These are phyloP conservation scores for Melanotaenia nigrans DNA, from an alignment of 2,797 vertebrate genomes.

Conservation along the genomic window DNA sequence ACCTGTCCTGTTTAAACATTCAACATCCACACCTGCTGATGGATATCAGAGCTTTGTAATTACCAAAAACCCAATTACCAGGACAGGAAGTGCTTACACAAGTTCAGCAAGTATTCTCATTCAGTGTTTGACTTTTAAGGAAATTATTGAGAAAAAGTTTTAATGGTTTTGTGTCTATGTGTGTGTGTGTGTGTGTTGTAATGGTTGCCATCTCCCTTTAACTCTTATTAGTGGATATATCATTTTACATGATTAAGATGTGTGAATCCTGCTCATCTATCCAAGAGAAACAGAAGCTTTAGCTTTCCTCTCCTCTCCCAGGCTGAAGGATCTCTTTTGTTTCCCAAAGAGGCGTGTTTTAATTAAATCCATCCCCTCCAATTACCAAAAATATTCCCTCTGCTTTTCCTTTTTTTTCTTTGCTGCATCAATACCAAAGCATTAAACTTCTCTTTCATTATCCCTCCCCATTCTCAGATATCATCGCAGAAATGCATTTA, in stretches of 20 bases:
- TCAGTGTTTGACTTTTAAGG: conserved; percentile 35
- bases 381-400: conserved; percentile 36
- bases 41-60: conserved; percentile 57
- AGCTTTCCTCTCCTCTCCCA: conserved; percentile 26
- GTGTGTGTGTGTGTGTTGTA: conserved; percentile 23
- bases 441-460: conserved; percentile 19
- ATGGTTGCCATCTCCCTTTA: neutral
- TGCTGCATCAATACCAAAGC: neutral
- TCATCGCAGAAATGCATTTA: conserved; percentile 24
- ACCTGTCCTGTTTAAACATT: conserved; percentile 69
- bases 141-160: conserved; percentile 49
- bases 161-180: conserved; percentile 21
- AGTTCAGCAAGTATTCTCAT: conserved; percentile 5
- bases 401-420: conserved; percentile 19
- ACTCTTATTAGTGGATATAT: conserved; percentile 55
- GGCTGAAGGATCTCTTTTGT: neutral
- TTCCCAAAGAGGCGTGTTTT: neutral
- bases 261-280: conserved; percentile 54
- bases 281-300: conserved; percentile 51
- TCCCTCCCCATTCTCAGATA: conserved; percentile 9
- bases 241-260: conserved; percentile 68
- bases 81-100: conserved; percentile 27
- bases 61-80: conserved; percentile 57
- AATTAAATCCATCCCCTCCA: conserved; percentile 49
- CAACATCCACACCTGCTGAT: conserved; percentile 51